Evolutionary conservation across 2,113 vertebrate species (phyloP).

Genomic region (Himantopus leucocephalus): DNA sequence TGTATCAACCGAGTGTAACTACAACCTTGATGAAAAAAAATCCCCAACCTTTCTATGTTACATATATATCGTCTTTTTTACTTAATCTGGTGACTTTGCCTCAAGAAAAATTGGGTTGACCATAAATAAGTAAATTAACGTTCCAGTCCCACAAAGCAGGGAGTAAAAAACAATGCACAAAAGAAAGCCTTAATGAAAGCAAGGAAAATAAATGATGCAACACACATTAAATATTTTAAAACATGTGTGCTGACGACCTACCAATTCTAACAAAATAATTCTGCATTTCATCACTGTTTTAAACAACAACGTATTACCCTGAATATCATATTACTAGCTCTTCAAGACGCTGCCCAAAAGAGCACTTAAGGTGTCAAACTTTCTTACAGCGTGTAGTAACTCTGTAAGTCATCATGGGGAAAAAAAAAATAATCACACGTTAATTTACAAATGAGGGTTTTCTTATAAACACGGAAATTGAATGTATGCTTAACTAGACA

Average conservation of each 20-base stretch:
- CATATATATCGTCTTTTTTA: accelerated
- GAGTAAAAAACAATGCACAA: background rate
- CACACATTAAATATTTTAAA: background rate
- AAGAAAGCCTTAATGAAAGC: background rate
- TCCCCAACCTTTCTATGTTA: background rate
- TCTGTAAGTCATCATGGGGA: background rate
- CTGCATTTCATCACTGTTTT: background rate
- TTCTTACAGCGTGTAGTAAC: background rate
- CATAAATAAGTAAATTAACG: background rate
- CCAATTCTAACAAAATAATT: background rate
- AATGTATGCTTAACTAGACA: background rate
- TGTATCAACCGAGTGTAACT: background rate
- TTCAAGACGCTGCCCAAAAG: background rate
- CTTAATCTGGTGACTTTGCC: background rate
- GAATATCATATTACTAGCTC: too few relatives aligned
- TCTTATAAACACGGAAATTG: background rate
- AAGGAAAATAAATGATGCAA: background rate
- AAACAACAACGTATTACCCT: background rate
- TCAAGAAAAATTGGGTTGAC: background rate
- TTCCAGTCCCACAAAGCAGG: background rate
- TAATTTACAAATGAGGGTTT: background rate
- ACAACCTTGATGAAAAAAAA: background rate
- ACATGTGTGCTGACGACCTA: accelerated
- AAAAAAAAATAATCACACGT: background rate
- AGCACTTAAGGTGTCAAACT: background rate